Conservation (phyloP, 2,113 vertebrate genomes). For the Syrmaticus mikado region DNA sequence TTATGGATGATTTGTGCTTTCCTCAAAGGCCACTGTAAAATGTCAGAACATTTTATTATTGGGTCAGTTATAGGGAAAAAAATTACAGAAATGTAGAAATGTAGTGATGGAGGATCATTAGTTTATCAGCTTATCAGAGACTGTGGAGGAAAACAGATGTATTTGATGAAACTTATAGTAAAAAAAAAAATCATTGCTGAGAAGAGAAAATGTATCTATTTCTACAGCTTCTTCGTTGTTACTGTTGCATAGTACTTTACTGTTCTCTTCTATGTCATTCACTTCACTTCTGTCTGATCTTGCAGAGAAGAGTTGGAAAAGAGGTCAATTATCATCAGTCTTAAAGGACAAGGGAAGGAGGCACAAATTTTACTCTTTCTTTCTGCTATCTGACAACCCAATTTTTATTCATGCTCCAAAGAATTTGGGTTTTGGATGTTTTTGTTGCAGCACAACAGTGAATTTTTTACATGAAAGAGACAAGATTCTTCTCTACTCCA, state of each 20-base stretch:
- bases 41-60: background rate
- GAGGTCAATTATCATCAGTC: background rate
- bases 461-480: background rate
- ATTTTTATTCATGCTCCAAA: background rate
- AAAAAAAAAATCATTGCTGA: background rate
- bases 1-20: background rate
- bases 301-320: background rate
- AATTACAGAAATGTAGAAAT: background rate
- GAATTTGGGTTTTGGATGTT: background rate
- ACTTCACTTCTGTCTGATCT: background rate
- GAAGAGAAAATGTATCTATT: background rate
- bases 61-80: background rate
- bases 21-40: slow-evolving; percentile 8
- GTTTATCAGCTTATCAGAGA: background rate
- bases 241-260: background rate
- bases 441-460: background rate
- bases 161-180: background rate
- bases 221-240: background rate
- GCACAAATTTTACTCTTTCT: background rate
- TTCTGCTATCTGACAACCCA: background rate
- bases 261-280: background rate
- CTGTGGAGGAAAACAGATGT: background rate
- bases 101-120: background rate
- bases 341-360: background rate
- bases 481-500: background rate